Conservation (phyloP, 2,888 invertebrate species). For the Cepaea hortensis region DNA sequence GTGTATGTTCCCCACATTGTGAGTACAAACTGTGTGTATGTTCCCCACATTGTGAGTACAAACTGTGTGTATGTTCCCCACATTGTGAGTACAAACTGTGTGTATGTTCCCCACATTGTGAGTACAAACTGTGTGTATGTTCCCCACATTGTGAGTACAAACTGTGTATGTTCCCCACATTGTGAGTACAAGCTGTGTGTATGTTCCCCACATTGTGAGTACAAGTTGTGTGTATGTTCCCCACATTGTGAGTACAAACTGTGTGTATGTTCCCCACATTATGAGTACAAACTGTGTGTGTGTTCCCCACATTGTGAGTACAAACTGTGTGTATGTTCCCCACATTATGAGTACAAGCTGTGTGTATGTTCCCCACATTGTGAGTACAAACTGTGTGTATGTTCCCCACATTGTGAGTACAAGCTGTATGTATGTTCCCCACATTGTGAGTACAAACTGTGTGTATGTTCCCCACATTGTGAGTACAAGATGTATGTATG, state of each 20-base stretch:
- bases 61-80: slow-evolving; percentile 84
- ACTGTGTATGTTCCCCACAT: background rate
- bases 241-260: too few species aligned
- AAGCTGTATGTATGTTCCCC: slow-evolving; percentile 81
- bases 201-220: slow-evolving; percentile 92
- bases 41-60: slow-evolving; percentile 86
- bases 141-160: slow-evolving; percentile 91
- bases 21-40: background rate
- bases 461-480: background rate
- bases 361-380: slow-evolving; percentile 89
- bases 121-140: slow-evolving; percentile 73
- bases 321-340: slow-evolving; percentile 79
- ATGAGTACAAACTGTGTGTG: background rate
- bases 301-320: too few species aligned
- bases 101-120: background rate
- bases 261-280: background rate
- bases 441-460: slow-evolving; percentile 85
- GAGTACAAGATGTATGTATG: slow-evolving; percentile 77
- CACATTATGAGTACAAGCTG: slow-evolving; percentile 83
- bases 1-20: too few species aligned
- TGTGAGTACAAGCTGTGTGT: background rate
- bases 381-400: slow-evolving; percentile 79
- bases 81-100: slow-evolving; percentile 84
- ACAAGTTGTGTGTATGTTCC: too few species aligned
- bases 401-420: background rate